These are phyloP conservation scores for Drosophila dives DNA, from an alignment of 2,888 invertebrate genomes.

Conservation along the genomic window DNA sequence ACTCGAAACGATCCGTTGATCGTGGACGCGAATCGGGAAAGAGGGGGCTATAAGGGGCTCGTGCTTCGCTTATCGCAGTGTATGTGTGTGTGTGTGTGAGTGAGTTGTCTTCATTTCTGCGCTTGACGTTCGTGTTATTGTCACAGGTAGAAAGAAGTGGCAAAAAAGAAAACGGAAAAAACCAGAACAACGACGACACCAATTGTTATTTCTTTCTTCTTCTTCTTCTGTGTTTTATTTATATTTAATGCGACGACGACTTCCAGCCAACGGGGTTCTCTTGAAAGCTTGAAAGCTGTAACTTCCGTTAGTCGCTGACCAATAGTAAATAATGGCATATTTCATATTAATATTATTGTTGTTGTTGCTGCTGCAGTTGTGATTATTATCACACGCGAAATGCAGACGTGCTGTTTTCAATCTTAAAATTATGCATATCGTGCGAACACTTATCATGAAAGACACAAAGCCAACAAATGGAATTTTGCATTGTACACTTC, in stretches of 20 bases:
- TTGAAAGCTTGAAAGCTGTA: slow-evolving; percentile 39
- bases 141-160: slow-evolving; percentile 42
- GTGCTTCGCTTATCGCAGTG: slow-evolving; percentile 15
- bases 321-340: slow-evolving; percentile 53
- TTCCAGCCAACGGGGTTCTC: slow-evolving; percentile 25
- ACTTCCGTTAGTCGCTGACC: slow-evolving; percentile 66
- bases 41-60: slow-evolving; percentile 39
- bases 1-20: slow-evolving; percentile 50
- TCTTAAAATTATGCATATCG: slow-evolving; percentile 24
- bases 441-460: slow-evolving; percentile 47
- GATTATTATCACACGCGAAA: slow-evolving; percentile 38
- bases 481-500: slow-evolving; percentile 26
- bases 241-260: slow-evolving; percentile 34
- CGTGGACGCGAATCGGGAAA: slow-evolving; percentile 36
- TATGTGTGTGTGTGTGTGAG: background rate
- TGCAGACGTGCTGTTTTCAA: slow-evolving; percentile 45
- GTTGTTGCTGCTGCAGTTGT: slow-evolving; percentile 7
- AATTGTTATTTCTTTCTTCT: slow-evolving; percentile 22
- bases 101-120: slow-evolving; percentile 54
- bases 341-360: slow-evolving; percentile 28
- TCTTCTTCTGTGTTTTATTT: slow-evolving; percentile 2
- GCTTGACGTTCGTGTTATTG: slow-evolving; percentile 40
- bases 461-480: background rate
- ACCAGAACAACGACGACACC: slow-evolving; percentile 47
- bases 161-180: slow-evolving; percentile 21